Conservation (phyloP, 2,888 invertebrate genomes). For the Parnassius glacialis region DNA sequence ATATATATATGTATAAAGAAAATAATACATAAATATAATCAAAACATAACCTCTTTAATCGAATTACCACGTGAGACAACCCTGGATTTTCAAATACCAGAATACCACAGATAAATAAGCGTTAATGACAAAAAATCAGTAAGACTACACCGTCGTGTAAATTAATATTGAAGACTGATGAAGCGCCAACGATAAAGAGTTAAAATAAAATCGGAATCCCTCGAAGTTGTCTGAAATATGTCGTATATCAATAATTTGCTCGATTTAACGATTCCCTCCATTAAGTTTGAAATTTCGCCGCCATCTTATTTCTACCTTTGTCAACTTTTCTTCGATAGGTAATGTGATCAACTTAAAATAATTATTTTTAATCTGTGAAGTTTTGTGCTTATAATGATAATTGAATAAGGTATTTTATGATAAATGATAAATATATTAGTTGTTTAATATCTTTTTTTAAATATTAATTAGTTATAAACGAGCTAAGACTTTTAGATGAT, state of each 20-base stretch:
- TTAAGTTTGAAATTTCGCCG: slow-evolving; percentile 11
- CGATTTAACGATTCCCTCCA: slow-evolving; percentile 21
- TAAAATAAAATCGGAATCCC: slow-evolving; percentile 12
- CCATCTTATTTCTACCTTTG: slow-evolving; percentile 12
- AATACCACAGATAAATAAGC: neutral
- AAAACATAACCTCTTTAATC: neutral
- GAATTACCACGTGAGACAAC: neutral
- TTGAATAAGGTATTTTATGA: too few relatives aligned
- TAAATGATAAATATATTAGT: too few relatives aligned
- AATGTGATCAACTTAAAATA: slow-evolving; percentile 18
- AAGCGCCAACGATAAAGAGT: slow-evolving; percentile 11
- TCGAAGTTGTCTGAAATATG: slow-evolving; percentile 12
- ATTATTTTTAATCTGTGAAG: neutral
- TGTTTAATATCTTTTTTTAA: too few relatives aligned
- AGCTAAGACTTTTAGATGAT: too few relatives aligned
- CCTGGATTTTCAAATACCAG: neutral
- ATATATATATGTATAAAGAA: too few relatives aligned
- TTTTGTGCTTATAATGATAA: too few relatives aligned
- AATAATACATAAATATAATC: too few relatives aligned
- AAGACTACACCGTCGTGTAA: slow-evolving; percentile 14
- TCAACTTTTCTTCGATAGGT: slow-evolving; percentile 8
- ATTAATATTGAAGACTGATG: slow-evolving; percentile 17
- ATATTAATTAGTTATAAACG: too few relatives aligned
- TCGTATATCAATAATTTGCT: slow-evolving; percentile 23
- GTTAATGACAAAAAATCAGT: slow-evolving; percentile 1